Evolutionary conservation across 2,888 invertebrate genomes (phyloP).

Genomic region (Orthosia gothica): DNA sequence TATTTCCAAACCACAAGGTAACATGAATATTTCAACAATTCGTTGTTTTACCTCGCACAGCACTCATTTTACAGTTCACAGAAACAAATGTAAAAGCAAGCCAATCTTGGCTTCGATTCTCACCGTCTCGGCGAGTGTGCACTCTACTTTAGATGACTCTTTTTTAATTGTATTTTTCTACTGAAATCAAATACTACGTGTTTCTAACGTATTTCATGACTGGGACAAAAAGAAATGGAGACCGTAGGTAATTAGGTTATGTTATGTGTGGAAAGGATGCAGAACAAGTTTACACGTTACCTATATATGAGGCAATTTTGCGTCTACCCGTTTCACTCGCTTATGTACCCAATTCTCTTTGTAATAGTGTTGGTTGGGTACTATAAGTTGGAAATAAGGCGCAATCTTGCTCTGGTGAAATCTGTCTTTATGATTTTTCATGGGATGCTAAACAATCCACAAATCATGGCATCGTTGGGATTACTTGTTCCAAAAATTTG

Average conservation of each 20-base stretch:
- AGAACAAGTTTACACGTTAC: too few species aligned
- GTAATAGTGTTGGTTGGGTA: too few species aligned
- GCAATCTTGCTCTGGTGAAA: too few species aligned
- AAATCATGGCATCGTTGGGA: too few species aligned
- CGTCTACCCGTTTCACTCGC: too few species aligned
- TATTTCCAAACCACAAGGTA: slow-evolving; percentile 13
- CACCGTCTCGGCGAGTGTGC: slow-evolving; percentile 54
- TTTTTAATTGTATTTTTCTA: slow-evolving; percentile 60
- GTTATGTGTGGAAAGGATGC: too few species aligned
- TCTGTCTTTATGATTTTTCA: too few species aligned
- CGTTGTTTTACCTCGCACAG: slow-evolving; percentile 25
- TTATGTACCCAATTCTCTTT: too few species aligned
- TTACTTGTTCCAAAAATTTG: too few species aligned
- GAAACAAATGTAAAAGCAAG: slow-evolving; percentile 62
- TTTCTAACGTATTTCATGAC: slow-evolving; percentile 3
- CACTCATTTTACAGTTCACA: slow-evolving; percentile 50
- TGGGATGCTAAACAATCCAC: too few species aligned
- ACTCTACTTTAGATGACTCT: slow-evolving; percentile 46
- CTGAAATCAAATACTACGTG: slow-evolving; percentile 58
- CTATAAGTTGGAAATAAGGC: too few species aligned
- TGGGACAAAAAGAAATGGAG: background rate
- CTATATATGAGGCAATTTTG: too few species aligned
- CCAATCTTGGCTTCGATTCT: slow-evolving; percentile 66
- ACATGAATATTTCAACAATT: slow-evolving; percentile 48
- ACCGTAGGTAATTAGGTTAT: background rate